Base-by-base conservation (phyloP, 2,888 invertebrate species). In the Phortica magna region DNA sequence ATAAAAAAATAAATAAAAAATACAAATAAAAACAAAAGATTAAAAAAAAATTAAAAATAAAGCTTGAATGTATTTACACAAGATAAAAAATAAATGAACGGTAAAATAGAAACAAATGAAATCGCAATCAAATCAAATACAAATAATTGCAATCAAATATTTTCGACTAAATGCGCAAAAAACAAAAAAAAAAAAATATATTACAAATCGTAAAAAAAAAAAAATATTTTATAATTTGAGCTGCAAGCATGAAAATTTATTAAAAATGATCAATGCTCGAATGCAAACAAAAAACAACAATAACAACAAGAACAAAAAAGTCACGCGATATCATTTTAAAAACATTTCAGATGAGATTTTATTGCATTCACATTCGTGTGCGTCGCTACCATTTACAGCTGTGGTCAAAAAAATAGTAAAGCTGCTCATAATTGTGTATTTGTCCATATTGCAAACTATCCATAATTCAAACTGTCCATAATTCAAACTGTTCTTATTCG, bases 131-230 rank as follows among this genome's bases (percentile, higher is more conserved):
- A 73, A 48, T 67, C 68, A 57, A 76, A 22, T 48, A 71, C 53
- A 75, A 64, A 42, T 19, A 76, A 79, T 76, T 78, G 79, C 76
- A 80, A 61, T 74, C 31, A 71, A 74, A 77, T 68, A 77, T 77
- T 78, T 73, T 77, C 31, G 71, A 78, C 77, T 74, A 76, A 65
- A 79, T 53, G 65, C 10, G 41, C 5, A 73, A 42, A 57, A 22
- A 22, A 76, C 48, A 41, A 43, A 61, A 76, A 59, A 1, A 5
- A 5, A 59, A 59, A 17, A 9, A n/a, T n/a, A n/a, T 14, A 12
- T 19, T 17, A 17, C 73, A 14, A 55, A 48, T 48, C 43, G 77
- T n/a, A 67, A 57, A 70, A 76, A 73, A 70, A 76, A 73, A 53
- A 71, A 73, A 53, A 71, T 53, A 64, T 72, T 68, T 68, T n/a